Base-by-base conservation (phyloP, 1,140 invertebrate species). In the Hyposmocoma kahamanoa region DNA sequence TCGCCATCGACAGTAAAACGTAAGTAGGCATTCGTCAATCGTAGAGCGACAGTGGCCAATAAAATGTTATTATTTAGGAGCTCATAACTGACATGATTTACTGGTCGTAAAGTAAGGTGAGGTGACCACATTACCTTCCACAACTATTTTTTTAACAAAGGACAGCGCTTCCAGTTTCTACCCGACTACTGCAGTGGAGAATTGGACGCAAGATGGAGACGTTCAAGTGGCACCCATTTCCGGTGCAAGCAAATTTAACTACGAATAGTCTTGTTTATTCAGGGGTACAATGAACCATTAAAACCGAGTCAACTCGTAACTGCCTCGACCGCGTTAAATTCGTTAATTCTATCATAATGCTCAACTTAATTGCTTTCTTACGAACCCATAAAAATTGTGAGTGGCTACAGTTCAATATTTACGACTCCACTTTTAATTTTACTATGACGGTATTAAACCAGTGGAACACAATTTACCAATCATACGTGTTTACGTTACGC, bases 241-340 rank as follows among this genome's bases (percentile, higher is more conserved):
- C 78, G 81, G 77, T 72, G 68, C 71, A 73, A 78, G 81, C 77
- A 78, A 82, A 81, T 81, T 84, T 82, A 81, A 77, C 75, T 78
- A 53, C 68, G 55, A 75, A 79, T 77, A 81, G 72, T 54, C 65
- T 60, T 84, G 81, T 84, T 84, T 84, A 83, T 78, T 79, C 73
- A 78, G 77, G 73, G 75, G 81, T 84, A 79, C 81, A 84, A 28
- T 84, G 79, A 84, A 84, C 81, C 70, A 84, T 84, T 79, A 80
- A 80, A 72, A 62, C 65, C 49, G 56, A 62, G 62, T 63, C 53
- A 48, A 74, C 62, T 64, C 72, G 74, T 76, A 73, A 79, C 72
- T 64, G 69, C 70, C 53, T 69, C 68, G 76, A 77, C 71, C 72
- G 71, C 74, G 77, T 84, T 78, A 80, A 78, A 81, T 79, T 80